phyloP scores from a whole-genome alignment of 2,113 vertebrate genomes.

The Myrmecobius fasciatus region DNA sequence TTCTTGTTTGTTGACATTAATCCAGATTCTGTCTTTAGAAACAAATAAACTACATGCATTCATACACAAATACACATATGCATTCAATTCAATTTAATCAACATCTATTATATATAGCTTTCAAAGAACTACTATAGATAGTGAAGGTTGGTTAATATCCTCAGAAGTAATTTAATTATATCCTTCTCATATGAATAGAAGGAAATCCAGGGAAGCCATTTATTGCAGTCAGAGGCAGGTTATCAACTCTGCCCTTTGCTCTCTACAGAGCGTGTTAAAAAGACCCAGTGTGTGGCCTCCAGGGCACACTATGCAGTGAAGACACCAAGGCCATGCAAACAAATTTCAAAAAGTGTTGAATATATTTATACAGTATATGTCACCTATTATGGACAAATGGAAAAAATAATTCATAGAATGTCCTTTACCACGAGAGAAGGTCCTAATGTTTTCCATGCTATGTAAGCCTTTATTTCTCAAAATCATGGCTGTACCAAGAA shows the following conservation, averaged over 20 bases:
- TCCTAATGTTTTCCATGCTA: not conserved
- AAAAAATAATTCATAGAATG: not conserved
- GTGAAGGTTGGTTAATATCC: not conserved
- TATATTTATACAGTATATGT: not conserved
- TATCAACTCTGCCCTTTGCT: not conserved
- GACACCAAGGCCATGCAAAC: not conserved
- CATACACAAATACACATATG: not conserved
- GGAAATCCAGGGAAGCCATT: not conserved
- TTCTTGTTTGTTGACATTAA: not conserved
- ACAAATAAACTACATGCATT: not conserved
- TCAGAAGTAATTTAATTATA: not conserved
- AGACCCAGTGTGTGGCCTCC: not conserved
- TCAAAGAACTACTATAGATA: slow-evolving; percentile 2
- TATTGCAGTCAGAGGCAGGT: not conserved
- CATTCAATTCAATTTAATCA: not conserved
- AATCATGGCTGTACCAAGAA: not conserved
- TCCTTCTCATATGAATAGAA: not conserved
- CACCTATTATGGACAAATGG: not conserved
- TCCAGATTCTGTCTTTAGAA: not conserved
- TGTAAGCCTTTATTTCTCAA: not conserved
- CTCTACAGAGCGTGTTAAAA: not conserved
- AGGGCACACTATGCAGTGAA: not conserved
- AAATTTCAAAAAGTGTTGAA: not conserved
- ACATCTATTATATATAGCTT: not conserved
- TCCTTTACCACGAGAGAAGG: not conserved